Evolutionary conservation across 2,113 vertebrate species (phyloP), one percentile per base, ranked within the genome.

Genomic region (Oreotragus oreotragus): DNA sequence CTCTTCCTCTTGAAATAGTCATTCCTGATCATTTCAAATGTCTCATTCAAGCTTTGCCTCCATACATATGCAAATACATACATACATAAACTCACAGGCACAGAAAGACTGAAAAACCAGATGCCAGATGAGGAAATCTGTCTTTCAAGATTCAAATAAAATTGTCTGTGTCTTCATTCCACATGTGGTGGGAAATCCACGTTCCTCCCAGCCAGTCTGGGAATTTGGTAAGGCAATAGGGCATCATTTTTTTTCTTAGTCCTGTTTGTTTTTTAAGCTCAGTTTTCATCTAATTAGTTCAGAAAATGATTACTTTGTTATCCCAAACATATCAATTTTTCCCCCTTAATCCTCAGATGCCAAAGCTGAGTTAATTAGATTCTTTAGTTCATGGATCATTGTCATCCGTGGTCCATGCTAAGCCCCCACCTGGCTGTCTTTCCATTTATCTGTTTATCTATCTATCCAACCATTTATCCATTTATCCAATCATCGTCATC

Each of bases 91-190:
- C 27, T 49, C 93, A 33, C 55, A 23, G 66, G 73, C 45, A 90
- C 88, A 89, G 30, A 94, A 15, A 77, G 62, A 60, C 30, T 3
- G 77, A 23, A 51, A 5, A 70, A 33, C 62, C 97, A 94, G 96
- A 95, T 92, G 95, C 89, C 51, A 88, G 80, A 95, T 47, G 93
- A 97, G 36, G 88, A 90, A 36, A 95, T 88, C 33, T 2, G 36
- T 51, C 93, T 88, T 90, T 97, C n/a, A 66, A 87, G 93, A 88
- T 25, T 92, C 73, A 60, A 88, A 83, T 33, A 39, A 87, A 96
- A n/a, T 27, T 88, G 84, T 70, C 91, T 95, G 84, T 10, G n/a
- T 2, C 88, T 66, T 58, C 62, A 17, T 36, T 33, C 58, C 80
- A 76, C 94, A 45, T 36, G 55, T 39, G 43, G 33, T 84, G 79